Conservation (phyloP, 64 coral and sea anemone species). For the Pocillopora verrucosa region DNA sequence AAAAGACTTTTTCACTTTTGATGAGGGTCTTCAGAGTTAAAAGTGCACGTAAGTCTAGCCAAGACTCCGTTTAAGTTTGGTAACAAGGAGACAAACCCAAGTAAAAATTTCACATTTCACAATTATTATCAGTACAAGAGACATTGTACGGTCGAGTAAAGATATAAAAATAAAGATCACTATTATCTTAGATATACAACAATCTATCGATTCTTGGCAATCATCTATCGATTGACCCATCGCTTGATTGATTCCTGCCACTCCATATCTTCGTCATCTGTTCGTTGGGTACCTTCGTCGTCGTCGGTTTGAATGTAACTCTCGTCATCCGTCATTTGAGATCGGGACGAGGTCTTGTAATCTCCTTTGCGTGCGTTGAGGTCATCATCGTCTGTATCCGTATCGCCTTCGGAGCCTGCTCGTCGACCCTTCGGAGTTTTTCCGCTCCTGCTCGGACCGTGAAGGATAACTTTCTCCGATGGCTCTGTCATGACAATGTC, state of each 20-base stretch:
- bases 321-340: conserved; percentile 86
- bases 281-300: conserved; percentile 81
- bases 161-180: conserved; percentile 37
- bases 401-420: conserved; percentile 42
- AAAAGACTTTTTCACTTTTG: no score
- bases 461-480: conserved; percentile 43
- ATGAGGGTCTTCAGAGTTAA: no score
- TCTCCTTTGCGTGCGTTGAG: conserved; percentile 37
- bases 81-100: no score
- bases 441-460: conserved; percentile 41
- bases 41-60: no score
- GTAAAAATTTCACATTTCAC: no score
- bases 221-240: conserved; percentile 89
- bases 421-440: conserved; percentile 33
- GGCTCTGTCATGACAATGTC: conserved; percentile 38
- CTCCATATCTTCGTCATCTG: conserved; percentile 91
- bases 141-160: not conserved
- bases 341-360: conserved; percentile 52
- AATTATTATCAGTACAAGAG: not conserved
- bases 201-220: conserved; percentile 38
- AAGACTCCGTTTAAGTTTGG: no score
- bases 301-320: conserved; percentile 97
- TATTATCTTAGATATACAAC: conserved; percentile 36
- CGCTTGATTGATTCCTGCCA: conserved; percentile 93
- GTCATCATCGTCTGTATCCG: conserved; percentile 74